These are phyloP conservation scores for Stigmatopora argus DNA, from an alignment of 2,113 vertebrate genomes.

Conservation along the genomic window DNA sequence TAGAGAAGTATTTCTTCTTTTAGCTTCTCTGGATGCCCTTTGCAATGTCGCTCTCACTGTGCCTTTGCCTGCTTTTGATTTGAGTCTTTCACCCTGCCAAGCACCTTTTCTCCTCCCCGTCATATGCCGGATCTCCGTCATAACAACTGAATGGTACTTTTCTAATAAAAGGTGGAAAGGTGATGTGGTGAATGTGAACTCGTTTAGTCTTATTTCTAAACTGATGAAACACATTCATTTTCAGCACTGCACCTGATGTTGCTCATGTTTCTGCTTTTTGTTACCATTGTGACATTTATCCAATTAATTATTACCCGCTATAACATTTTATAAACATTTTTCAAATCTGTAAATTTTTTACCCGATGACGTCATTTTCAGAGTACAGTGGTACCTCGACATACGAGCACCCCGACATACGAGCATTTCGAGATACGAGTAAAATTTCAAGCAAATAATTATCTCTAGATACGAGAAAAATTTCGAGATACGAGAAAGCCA, in stretches of 20 bases:
- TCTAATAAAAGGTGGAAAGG: slow-evolving; percentile 9
- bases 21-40: slow-evolving; percentile 51
- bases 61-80: slow-evolving; percentile 33
- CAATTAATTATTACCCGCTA: no score
- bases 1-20: slow-evolving; percentile 53
- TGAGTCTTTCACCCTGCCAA: slow-evolving; percentile 11
- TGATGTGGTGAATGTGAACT: neutral
- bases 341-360: no score
- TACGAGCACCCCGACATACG: no score
- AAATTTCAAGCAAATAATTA: no score
- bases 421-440: no score
- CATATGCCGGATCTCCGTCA: slow-evolving; percentile 9
- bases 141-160: slow-evolving; percentile 15
- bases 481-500: no score
- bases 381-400: no score
- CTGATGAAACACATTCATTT: neutral
- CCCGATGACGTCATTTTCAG: no score
- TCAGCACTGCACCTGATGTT: neutral
- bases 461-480: no score
- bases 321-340: no score
- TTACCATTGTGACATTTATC: neutral
- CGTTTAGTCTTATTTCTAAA: neutral
- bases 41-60: slow-evolving; percentile 46
- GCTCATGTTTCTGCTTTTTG: neutral
- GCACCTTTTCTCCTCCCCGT: slow-evolving; percentile 15